Evolutionary conservation across 2,797 vertebrate species (phyloP).

Genomic region (Arvicola amphibius): DNA sequence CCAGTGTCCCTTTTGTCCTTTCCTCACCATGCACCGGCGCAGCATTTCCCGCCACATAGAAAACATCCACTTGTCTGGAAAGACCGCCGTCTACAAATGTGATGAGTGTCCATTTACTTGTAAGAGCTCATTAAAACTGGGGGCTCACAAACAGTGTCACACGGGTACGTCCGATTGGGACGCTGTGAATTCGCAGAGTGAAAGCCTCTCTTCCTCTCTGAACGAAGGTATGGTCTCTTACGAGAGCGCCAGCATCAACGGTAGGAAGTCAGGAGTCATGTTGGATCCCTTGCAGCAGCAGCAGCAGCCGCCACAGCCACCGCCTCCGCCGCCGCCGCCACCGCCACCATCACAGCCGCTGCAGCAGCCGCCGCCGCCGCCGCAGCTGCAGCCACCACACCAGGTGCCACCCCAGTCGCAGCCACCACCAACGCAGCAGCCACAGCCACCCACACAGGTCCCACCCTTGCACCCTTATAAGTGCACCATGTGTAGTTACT

Average conservation of each 20-base stretch:
- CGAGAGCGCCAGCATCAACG: conserved; percentile 92
- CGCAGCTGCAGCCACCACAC: conserved; percentile 76
- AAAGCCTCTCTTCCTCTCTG: conserved; percentile 90
- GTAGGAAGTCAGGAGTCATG: conserved; percentile 91
- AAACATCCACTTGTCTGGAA: conserved; percentile 98
- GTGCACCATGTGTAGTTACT: conserved; percentile 97
- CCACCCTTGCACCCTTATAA: conserved; percentile 91
- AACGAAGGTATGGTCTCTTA: conserved; percentile 90
- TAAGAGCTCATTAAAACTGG: conserved; percentile 96
- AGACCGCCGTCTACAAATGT: conserved; percentile 98
- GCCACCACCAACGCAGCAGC: conserved; percentile 58
- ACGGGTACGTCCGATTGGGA: conserved; percentile 93
- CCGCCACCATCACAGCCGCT: conserved; percentile 8
- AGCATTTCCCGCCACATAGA: conserved; percentile 99
- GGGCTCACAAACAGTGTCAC: conserved; percentile 95
- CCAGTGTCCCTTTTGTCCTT: conserved; percentile 99
- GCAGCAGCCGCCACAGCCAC: conserved; percentile 75
- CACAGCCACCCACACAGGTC: conserved; percentile 79
- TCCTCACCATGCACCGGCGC: conserved; percentile 97
- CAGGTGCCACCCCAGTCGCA: conserved; percentile 84
- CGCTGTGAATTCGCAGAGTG: conserved; percentile 92
- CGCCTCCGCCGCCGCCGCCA: rapidly evolving
- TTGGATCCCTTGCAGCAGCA: conserved; percentile 89
- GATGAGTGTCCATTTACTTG: conserved; percentile 98
- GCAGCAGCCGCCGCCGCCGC: conserved; percentile 39